Evolutionary conservation across 2,113 vertebrate species (phyloP), one percentile per base, ranked within the genome.

Genomic region (Scalopus aquaticus): DNA sequence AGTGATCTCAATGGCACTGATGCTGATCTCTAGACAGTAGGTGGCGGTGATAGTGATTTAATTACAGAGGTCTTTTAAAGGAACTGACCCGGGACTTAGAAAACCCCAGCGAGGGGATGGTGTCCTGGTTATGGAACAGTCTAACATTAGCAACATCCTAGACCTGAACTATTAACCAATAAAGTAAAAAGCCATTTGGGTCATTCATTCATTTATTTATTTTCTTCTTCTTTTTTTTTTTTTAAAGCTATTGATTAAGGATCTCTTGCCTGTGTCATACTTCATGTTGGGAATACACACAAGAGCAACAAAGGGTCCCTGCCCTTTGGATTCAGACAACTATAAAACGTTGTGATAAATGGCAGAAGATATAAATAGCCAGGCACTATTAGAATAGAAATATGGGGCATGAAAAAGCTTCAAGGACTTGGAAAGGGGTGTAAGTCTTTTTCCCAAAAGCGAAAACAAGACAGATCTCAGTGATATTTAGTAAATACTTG

Each of bases 401-500:
- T 10, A 0, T 44, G 54, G 19, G 30, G 10, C 11, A 87, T 16
- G 24, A 49, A 39, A 76, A 73, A 19, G 19, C 8, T 62, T 83
- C 12, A 49, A 26, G 22, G 35, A 17, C 39, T 16, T 49, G 69
- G 44, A 93, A 56, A 70, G 9, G 4, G 24, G 0, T 44, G 19
- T 32, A 16, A 32, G 32, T 30, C 22, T 74, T 95, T 80, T 62
- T 22, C 6, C 17, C 1, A 19, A 90, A 88, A 58, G 24, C 1
- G 32, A 62, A 24, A 28, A 28, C 30, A 69, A 80, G 28, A 76
- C 4, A 5, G 16, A 58, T 76, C 39, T 93, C 65, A 81, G 42
- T 32, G 22, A 86, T 19, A 64, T 51, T 92, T 70, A 88, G 62
- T 64, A 86, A 81, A 74, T 84, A 84, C 39, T 65, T 93, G 12